Evolutionary conservation across 2,113 vertebrate species (phyloP).

Genomic region (Centropus unirufus): DNA sequence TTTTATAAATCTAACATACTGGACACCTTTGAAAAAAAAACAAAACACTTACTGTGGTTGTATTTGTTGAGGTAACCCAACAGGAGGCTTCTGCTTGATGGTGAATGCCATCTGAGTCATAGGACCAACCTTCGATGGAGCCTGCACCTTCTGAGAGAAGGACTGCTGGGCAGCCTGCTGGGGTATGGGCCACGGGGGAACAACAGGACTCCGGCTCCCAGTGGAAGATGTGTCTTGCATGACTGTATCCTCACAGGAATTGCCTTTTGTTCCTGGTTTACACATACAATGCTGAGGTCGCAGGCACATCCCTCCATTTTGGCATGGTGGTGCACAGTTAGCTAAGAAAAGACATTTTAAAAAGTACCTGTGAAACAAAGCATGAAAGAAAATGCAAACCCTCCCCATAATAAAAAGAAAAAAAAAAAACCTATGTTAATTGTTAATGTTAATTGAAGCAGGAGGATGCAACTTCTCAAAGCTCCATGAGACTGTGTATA

Average conservation of each 20-base stretch:
- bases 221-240: conserved; percentile 76
- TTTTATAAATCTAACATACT: background rate
- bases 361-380: conserved; percentile 21
- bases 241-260: conserved; percentile 84
- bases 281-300: conserved; percentile 95
- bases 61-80: conserved; percentile 81
- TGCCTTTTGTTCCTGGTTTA: conserved; percentile 91
- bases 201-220: conserved; percentile 71
- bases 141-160: conserved; percentile 82
- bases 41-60: conserved; percentile 90
- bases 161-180: conserved; percentile 78
- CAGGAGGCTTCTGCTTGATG: conserved; percentile 86
- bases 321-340: conserved; percentile 91
- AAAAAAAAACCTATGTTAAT: background rate
- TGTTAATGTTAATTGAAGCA: background rate
- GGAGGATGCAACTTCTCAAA: background rate
- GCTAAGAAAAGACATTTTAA: conserved; percentile 79
- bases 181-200: conserved; percentile 73
- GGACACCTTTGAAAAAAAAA: background rate
- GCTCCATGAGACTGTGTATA: background rate
- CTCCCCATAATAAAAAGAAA: background rate
- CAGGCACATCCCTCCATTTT: conserved; percentile 96
- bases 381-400: background rate
- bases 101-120: conserved; percentile 89
- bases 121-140: conserved; percentile 81